Evolutionary conservation across 53 echinoderm and acorn worm genomes (phyloP), one percentile per base, ranked within the genome.

Genomic region (Echinarachnius parma): DNA sequence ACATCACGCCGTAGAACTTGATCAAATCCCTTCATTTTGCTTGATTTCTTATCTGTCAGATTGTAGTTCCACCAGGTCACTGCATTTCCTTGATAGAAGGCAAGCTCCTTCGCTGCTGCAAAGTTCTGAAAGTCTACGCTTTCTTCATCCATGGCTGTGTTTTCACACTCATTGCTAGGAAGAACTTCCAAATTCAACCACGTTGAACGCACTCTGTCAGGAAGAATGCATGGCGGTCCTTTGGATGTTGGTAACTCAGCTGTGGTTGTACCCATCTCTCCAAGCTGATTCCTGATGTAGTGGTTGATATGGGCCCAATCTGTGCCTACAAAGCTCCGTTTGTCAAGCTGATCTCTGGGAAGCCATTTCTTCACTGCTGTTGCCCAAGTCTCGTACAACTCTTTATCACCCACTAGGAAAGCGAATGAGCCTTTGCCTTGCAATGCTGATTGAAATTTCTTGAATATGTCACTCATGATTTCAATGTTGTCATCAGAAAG

Each of bases 401-500:
- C 35, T 1, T 0, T 28, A 32, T 79, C 45, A 36, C 80, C 68
- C 15, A 59, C 76, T 35, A 88, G 66, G 31, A 75, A 79, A 3
- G 74, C 57, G 4, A 89, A 61, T 21, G 55, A 35, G 1, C 77
- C 56, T 28, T 48, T 22, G 24, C 80, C 80, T 48, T 74, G 66
- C 19, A 80, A 68, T 21, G 74, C 79, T 7, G 88, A 83, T 19
- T 61, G 66, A 7, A 85, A 56, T 55, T 85, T 84, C 26, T 78
- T 61, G 59, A 89, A 89, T 10, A 70, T 77, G 18, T 89, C 85
- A 42, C 80, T 77, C 35, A 89, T 33, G 27, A 85, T 77, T 2
- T 64, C 76, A 11, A 87, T 49, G 7, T 81, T 61, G 21, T 71
- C 81, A 22, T 77, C 77, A 0, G 89, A 89, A 0, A 85, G 60